Conservation (phyloP, 2,888 invertebrate species). For the Drosophila acutilabella region DNA sequence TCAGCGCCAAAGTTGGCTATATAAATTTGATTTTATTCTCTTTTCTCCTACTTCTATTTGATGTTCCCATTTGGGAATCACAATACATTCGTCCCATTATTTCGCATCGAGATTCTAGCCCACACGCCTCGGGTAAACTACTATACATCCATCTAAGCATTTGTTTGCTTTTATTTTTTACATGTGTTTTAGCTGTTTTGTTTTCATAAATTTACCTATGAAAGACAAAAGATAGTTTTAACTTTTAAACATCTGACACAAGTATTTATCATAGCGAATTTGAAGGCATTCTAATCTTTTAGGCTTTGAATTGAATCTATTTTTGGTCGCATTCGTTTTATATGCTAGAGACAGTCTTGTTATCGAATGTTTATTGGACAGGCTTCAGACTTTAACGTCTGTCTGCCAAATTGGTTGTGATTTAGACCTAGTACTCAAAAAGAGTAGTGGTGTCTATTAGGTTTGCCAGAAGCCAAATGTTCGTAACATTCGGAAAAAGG, state of each 20-base stretch:
- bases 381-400: too few relatives aligned
- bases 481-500: too few relatives aligned
- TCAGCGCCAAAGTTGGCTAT: neutral
- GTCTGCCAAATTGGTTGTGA: too few relatives aligned
- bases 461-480: too few relatives aligned
- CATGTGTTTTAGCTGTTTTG: constrained; percentile 6
- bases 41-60: constrained; percentile 10
- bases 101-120: constrained; percentile 15
- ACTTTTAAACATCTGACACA: neutral
- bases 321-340: neutral
- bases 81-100: constrained; percentile 21
- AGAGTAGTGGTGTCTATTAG: too few relatives aligned
- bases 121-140: constrained; percentile 18
- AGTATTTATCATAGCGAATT: neutral
- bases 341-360: too few relatives aligned
- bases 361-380: too few relatives aligned
- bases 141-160: constrained; percentile 3
- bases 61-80: constrained; percentile 26
- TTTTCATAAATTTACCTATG: constrained; percentile 17
- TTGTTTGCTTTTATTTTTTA: neutral
- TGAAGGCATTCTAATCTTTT: neutral
- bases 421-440: too few relatives aligned
- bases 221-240: constrained; percentile 15
- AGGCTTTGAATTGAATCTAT: constrained; percentile 9
- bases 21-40: neutral